Percentiles rank a stretch among this genome's conserved stretches.
These are phyloP conservation scores for Entelurus aequoreus DNA, from an alignment of 2,113 vertebrate genomes.

Conservation along the genomic window DNA sequence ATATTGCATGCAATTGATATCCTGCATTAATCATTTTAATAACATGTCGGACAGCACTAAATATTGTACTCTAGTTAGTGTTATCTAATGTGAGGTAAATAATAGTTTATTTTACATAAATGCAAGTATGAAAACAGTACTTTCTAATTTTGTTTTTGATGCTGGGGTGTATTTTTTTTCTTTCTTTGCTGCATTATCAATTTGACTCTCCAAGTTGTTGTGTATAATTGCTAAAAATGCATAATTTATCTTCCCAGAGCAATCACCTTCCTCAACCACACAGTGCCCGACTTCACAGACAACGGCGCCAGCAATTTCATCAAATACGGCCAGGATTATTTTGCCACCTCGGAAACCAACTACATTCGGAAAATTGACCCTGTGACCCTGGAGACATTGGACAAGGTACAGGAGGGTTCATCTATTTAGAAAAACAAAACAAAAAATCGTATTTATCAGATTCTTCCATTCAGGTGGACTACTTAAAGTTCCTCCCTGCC, in stretches of 20 bases:
- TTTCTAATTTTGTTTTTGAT: too few relatives aligned
- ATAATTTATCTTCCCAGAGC: constrained; percentile 66
- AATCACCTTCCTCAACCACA: constrained; percentile 87
- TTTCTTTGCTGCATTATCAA: background rate
- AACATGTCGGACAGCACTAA: too few relatives aligned
- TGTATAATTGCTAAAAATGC: background rate
- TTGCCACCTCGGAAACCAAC: constrained; percentile 88
- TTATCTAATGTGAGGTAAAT: too few relatives aligned
- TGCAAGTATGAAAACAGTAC: too few relatives aligned
- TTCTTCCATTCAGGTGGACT: constrained; percentile 78
- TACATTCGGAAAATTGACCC: constrained; percentile 90
- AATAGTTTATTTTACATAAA: too few relatives aligned
- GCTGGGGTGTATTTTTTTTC: too few relatives aligned
- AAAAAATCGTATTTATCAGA: background rate
- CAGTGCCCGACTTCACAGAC: constrained; percentile 93
- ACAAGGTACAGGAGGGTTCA: constrained; percentile 77
- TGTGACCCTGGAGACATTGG: constrained; percentile 80
- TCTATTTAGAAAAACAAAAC: background rate
- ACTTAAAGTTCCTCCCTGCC: constrained; percentile 79
- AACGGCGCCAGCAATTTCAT: constrained; percentile 91
- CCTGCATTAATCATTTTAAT: too few relatives aligned
- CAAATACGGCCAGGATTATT: constrained; percentile 85
- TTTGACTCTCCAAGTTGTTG: background rate
- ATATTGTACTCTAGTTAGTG: too few relatives aligned
- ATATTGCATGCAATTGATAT: too few relatives aligned